Evolutionary conservation across 2,797 vertebrate genomes (phyloP).

Genomic region (Rhodeus uyekii): DNA sequence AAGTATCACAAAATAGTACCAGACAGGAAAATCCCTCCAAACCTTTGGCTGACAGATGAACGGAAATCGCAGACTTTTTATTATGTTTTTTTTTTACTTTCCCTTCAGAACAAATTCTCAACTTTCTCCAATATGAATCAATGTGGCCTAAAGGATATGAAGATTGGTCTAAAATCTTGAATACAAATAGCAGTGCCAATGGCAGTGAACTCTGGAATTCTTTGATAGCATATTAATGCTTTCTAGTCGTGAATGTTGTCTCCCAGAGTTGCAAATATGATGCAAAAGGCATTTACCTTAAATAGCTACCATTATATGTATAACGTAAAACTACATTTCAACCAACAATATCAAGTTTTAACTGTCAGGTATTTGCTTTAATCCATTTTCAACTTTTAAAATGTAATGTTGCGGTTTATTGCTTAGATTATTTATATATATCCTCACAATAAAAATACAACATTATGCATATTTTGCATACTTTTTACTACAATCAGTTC

Average conservation of each 20-base stretch:
- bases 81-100: not conserved
- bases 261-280: not conserved
- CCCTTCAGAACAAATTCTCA: slow-evolving; percentile 29
- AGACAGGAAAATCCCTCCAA: slow-evolving; percentile 32
- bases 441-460: too few relatives aligned
- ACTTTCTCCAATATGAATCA: slow-evolving; percentile 30
- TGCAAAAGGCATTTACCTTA: not conserved
- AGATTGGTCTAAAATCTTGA: slow-evolving; percentile 38
- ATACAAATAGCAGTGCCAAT: slow-evolving; percentile 33
- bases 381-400: not conserved
- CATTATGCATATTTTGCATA: not conserved
- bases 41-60: slow-evolving; percentile 38
- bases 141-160: slow-evolving; percentile 29
- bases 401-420: too few relatives aligned
- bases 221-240: slow-evolving; percentile 26
- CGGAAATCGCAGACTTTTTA: slow-evolving; percentile 32
- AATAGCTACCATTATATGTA: slow-evolving; percentile 8
- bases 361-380: not conserved
- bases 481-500: not conserved
- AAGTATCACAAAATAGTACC: slow-evolving; percentile 49
- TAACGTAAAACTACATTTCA: not conserved
- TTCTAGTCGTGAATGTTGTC: not conserved
- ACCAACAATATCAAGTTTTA: not conserved
- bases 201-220: not conserved
- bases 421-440: too few relatives aligned